Percentiles rank a stretch among this genome's conserved stretches.
Evolutionary conservation across 2,113 vertebrate genomes (phyloP).

Genomic region (Syngnathoides biaculeatus): DNA sequence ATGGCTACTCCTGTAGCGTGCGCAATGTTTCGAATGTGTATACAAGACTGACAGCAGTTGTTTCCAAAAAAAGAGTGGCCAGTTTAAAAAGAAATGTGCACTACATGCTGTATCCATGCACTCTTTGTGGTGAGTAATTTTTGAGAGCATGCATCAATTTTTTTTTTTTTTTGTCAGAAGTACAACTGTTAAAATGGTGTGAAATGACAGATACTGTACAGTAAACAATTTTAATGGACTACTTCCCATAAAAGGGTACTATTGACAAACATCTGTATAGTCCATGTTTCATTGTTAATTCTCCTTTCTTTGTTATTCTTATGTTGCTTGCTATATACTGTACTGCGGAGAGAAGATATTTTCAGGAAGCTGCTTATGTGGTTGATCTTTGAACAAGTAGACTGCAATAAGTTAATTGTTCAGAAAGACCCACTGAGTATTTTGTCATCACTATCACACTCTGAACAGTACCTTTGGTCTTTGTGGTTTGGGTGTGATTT

Average conservation of each 20-base stretch:
- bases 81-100: constrained; percentile 24
- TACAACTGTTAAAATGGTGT: constrained; percentile 27
- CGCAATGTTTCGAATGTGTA: constrained; percentile 30
- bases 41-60: constrained; percentile 1
- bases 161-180: constrained; percentile 21
- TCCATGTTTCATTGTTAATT: constrained; percentile 55
- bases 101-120: constrained; percentile 15
- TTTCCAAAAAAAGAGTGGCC: constrained; percentile 19
- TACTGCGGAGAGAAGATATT: constrained; percentile 37
- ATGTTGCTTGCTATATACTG: constrained; percentile 51
- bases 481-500: too few relatives aligned
- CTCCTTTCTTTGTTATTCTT: constrained; percentile 34
- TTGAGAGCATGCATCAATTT: constrained; percentile 37
- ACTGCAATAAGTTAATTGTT: neutral
- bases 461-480: too few relatives aligned
- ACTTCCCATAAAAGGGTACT: constrained; percentile 31
- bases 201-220: constrained; percentile 33
- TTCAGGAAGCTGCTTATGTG: constrained; percentile 42
- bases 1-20: constrained; percentile 17
- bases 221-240: constrained; percentile 39
- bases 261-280: constrained; percentile 51
- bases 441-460: too few relatives aligned
- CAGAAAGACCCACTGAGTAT: neutral
- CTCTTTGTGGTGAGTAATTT: constrained; percentile 25
- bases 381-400: neutral